Evolutionary conservation across 2,888 invertebrate genomes (phyloP), one percentile per base, ranked within the genome.

Genomic region (Athalia cordata): DNA sequence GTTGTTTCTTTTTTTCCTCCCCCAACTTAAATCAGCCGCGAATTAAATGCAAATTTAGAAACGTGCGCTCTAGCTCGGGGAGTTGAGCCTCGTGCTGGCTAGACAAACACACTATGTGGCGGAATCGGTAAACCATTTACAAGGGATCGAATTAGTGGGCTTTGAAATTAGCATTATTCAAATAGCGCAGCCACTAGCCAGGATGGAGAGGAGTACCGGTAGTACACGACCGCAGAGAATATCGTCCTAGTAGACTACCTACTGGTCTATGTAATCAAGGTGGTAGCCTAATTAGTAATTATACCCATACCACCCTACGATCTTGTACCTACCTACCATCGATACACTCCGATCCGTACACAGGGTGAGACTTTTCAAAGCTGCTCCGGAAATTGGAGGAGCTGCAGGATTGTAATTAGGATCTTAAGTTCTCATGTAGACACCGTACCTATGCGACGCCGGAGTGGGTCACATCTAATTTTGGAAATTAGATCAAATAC

Each of bases 161-260:
- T 78, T 78, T 75, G 70, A 65, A 78, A 78, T 78, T 78, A 78
- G 75, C 64, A 75, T 78, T 65, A 78, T 65, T 75, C 77, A 62
- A 77, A 77, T 62, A 67, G 62, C 61, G 6, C 59, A 13, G 72
- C 57, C 15, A 29, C 29, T 29, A 29, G 11, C 62, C 72, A 59
- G 72, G 72, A 72, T 72, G 43, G n/a, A 47, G 57, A 43, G 29
- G 52, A 68, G 52, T 29, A 29, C 29, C 29, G 29, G 29, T 68
- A 55, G 68, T 52, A 68, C 52, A 68, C 13, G 72, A 47, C 59
- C 13, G 43, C 59, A n/a, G 72, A 72, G 72, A 45, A 72, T 59
- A 72, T 72, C 72, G 57, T 13, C 43, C 70, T 43, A 74, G 5
- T 29, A 52, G 76, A 61, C 50, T 74, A 52, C 13, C 52, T 47